Evolutionary conservation across 2,113 vertebrate species (phyloP).

Genomic region (Nipponia nippon): DNA sequence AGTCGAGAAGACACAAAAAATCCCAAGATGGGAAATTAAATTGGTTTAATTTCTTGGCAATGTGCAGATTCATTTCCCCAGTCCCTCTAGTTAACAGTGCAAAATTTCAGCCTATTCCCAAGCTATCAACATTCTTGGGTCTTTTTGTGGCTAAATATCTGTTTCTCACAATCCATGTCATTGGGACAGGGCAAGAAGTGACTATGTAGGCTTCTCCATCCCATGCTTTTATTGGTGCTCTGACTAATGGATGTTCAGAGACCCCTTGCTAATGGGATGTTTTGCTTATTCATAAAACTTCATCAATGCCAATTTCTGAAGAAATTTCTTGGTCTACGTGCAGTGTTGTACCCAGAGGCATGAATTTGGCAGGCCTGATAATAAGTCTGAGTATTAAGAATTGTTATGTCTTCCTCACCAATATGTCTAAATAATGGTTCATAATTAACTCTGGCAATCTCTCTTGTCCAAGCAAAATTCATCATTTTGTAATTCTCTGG

Average conservation of each 20-base stretch:
- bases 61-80: neutral
- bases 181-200: neutral
- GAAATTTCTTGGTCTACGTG: slow-evolving; percentile 32
- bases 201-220: neutral
- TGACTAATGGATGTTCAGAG: slow-evolving; percentile 33
- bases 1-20: neutral
- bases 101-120: slow-evolving; percentile 10
- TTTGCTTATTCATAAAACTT: slow-evolving; percentile 51
- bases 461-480: slow-evolving; percentile 34
- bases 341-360: slow-evolving; percentile 21
- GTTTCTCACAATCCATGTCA: neutral
- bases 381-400: slow-evolving; percentile 20
- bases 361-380: slow-evolving; percentile 43
- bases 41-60: slow-evolving; percentile 33
- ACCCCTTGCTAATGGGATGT: slow-evolving; percentile 33
- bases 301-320: slow-evolving; percentile 33
- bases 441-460: slow-evolving; percentile 53
- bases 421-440: slow-evolving; percentile 44
- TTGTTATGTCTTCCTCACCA: slow-evolving; percentile 56
- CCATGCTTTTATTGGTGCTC: neutral
- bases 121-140: neutral
- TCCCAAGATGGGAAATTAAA: neutral
- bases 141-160: neutral
- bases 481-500: slow-evolving; percentile 35
- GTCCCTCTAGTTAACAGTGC: neutral